Percentiles rank a stretch among this genome's conserved stretches.
phyloP scores from a whole-genome alignment of 2,113 vertebrate species.

The Lutjanus erythropterus region DNA sequence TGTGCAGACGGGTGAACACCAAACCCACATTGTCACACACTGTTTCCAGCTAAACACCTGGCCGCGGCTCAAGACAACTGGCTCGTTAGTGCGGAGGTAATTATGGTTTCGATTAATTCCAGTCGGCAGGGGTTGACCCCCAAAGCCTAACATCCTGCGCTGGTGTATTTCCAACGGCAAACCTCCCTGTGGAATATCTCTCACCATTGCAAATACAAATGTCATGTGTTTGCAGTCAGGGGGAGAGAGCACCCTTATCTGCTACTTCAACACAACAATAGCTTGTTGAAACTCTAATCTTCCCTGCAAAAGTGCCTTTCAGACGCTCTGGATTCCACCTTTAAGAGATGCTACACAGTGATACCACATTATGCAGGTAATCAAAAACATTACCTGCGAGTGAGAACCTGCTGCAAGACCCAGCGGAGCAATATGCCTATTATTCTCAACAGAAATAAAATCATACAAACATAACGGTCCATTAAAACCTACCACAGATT shows the following conservation, averaged over 20 bases:
- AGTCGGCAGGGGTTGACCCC: conserved; percentile 57
- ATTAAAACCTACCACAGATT: conserved; percentile 60
- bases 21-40: conserved; percentile 57
- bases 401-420: conserved; percentile 36
- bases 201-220: conserved; percentile 41
- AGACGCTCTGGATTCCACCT: conserved; percentile 34
- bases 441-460: conserved; percentile 56
- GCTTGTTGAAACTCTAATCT: conserved; percentile 59
- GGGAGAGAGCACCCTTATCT: conserved; percentile 44
- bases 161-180: conserved; percentile 47
- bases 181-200: conserved; percentile 44
- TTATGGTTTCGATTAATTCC: conserved; percentile 63
- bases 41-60: conserved; percentile 73
- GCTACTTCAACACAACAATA: conserved; percentile 65
- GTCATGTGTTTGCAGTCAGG: conserved; percentile 44
- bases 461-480: conserved; percentile 55
- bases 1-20: conserved; percentile 44
- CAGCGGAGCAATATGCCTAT: neutral
- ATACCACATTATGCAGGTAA: neutral
- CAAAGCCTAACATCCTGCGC: conserved; percentile 49
- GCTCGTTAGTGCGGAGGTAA: conserved; percentile 60
- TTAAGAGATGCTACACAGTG: conserved; percentile 22
- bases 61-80: conserved; percentile 52
- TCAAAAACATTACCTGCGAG: conserved; percentile 38
- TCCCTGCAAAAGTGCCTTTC: conserved; percentile 46